Conservation (phyloP, 2,113 vertebrate species). For the Oreochromis aureus region DNA sequence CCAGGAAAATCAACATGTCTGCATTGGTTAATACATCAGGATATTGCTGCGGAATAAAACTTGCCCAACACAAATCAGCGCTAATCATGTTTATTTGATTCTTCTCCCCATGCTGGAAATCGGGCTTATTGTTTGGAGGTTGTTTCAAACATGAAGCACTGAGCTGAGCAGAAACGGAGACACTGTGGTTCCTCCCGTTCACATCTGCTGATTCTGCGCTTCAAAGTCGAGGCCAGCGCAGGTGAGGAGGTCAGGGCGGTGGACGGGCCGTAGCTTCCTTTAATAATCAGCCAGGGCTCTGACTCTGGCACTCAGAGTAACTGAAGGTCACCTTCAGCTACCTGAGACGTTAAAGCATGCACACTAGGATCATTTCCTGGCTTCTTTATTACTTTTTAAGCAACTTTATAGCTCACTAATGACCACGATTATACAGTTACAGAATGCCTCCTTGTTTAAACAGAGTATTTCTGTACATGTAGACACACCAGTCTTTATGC, state of each 20-base stretch:
- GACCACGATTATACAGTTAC: neutral
- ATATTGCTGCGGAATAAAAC: neutral
- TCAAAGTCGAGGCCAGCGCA: neutral
- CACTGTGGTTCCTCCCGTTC: neutral
- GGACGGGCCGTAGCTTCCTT: neutral
- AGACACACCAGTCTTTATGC: neutral
- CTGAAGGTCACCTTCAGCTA: neutral
- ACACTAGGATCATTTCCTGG: neutral
- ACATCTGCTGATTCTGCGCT: neutral
- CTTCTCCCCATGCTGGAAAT: neutral
- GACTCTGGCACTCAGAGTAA: too few relatives aligned
- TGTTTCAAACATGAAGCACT: neutral
- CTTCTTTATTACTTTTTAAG: neutral
- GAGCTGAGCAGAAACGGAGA: neutral
- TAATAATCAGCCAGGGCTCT: neutral
- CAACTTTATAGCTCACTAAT: neutral
- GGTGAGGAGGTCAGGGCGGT: neutral
- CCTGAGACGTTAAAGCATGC: neutral
- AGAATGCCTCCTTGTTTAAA: neutral
- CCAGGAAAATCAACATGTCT: neutral
- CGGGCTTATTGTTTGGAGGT: neutral
- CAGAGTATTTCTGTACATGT: neutral
- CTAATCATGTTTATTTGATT: neutral
- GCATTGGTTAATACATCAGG: neutral
- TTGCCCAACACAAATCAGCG: neutral